Base-by-base conservation (phyloP, 2,797 vertebrate species). In the Myotis findleyi region DNA sequence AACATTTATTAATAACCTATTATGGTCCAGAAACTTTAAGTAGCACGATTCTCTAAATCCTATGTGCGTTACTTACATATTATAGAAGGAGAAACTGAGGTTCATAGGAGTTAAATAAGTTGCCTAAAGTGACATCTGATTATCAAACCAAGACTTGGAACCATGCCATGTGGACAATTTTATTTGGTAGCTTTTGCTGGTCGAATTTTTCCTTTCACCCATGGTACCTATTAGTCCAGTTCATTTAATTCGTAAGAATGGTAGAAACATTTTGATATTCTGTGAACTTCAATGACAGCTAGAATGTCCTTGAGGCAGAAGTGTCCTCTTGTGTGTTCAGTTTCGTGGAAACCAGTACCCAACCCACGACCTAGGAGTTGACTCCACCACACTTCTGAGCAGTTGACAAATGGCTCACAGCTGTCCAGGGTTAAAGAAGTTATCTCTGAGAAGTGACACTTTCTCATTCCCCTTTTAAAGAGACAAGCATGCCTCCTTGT, bases 341-440 rank as follows among this genome's bases (percentile, higher is more conserved):
- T 57, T 66, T 85, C 69, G 38, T 30, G 62, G 94, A 91, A 93
- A 59, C 47, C 33, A 30, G 57, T 17, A 44, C n/a, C 53, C 51
- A 49, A 8, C 10, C 21, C 76, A 59, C 1, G 51, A 77, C 49
- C 68, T 59, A 57, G 25, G 47, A 12, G 47, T 30, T 82, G 77
- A 94, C 51, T 64, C 55, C 12, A 5, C 20, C 73, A 57, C 38
- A 82, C 44, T 85, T 94, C 59, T 90, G 49, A 66, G 59, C 17
- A 14, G 36, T 17, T 86, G 75, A 84, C 59, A 95, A 94, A 96
- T 76, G 87, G 69, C 79, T 96, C 92, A 80, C 77, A 86, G 79
- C 86, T 94, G 69, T 76, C 93, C 44, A 47, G 36, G 85, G 92
- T 86, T 92, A 93, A 88, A 86, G 55, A 82, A 21, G 44, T 55